These are phyloP conservation scores for Nasua narica DNA, from an alignment of 2,797 vertebrate genomes.

Conservation along the genomic window DNA sequence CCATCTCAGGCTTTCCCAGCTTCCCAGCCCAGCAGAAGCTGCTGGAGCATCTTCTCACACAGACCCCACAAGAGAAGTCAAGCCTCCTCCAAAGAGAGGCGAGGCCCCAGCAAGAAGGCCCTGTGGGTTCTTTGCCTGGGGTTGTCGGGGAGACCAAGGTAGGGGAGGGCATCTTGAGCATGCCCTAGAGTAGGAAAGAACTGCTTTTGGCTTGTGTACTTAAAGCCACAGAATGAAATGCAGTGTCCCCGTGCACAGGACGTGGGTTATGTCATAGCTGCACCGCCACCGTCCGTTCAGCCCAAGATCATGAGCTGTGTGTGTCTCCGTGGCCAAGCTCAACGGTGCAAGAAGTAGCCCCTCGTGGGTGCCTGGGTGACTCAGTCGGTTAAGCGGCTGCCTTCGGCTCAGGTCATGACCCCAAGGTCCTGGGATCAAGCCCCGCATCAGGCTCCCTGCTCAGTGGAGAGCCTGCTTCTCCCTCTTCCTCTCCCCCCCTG, in stretches of 20 bases:
- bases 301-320: neutral
- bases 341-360: neutral
- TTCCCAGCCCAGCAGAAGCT: neutral
- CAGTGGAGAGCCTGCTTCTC: too few relatives aligned
- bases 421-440: too few relatives aligned
- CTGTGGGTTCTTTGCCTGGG: neutral
- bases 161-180: neutral
- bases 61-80: neutral
- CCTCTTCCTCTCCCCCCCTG: too few relatives aligned
- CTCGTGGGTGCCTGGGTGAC: neutral
- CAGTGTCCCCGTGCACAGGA: neutral
- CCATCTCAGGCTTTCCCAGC: neutral
- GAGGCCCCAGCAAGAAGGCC: neutral
- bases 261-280: neutral
- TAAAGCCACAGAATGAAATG: neutral
- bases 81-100: neutral
- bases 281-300: neutral
- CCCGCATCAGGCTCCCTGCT: too few relatives aligned
- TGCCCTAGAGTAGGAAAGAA: neutral
- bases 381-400: too few relatives aligned
- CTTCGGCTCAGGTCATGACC: too few relatives aligned
- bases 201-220: neutral
- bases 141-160: neutral
- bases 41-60: neutral
- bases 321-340: neutral